These are phyloP conservation scores for human DNA, from an alignment of 2,113 vertebrate genomes.

Conservation along the genomic window GRCh38 chr1:29065001-29065500, in stretches of 20 bases:
- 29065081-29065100: conserved; percentile 99
- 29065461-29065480: conserved; percentile 67
- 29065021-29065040: conserved; percentile 98
- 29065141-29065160: conserved; percentile 92
- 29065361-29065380: not conserved
- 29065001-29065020: conserved; percentile 97
- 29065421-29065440: conserved; percentile 54
- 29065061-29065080: conserved; percentile 93
- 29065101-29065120: conserved; percentile 95
- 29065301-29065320: not conserved
- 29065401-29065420: conserved; percentile 28
- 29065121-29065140: conserved; percentile 93
- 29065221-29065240: conserved; percentile 11
- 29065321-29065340: not conserved
- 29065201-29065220: conserved; percentile 34
- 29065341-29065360: not conserved
- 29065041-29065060: conserved; percentile 98
- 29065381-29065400: conserved; percentile 5
- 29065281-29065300: conserved; percentile 7
- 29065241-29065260: conserved; percentile 38
- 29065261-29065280: conserved; percentile 17
- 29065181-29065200: not conserved
- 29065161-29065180: conserved; percentile 81
- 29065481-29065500: conserved; percentile 53
- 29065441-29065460: conserved; percentile 54